Base-by-base conservation (phyloP, 2,888 invertebrate genomes). In the Aphodius granarius region DNA sequence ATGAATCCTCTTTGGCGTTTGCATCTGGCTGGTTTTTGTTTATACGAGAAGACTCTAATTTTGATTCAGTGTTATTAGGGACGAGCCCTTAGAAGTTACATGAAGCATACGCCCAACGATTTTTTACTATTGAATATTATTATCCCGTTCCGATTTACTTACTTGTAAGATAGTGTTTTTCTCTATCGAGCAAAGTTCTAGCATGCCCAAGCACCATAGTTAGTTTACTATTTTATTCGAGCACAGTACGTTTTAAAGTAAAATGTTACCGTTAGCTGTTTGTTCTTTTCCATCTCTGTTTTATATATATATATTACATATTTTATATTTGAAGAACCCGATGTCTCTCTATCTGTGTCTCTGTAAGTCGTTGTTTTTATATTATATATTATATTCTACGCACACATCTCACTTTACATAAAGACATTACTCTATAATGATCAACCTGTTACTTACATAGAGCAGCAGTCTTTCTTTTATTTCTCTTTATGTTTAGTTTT, bases 1-100 rank as follows among this genome's bases (percentile, higher is more conserved):
- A 86, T 86, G 86, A 80, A 78, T 83, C 84, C 84, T 85, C 85
- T 84, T 86, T 87, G 85, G 86, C 86, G 84, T 86, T 82, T 86
- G 87, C 87, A 87, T 87, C 82, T 86, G 86, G 86, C 86, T 86
- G 86, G 83, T 86, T 83, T 83, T 74, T 86, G 85, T 87, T 85
- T 85, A 83, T 82, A 78, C 71, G 68, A 78, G 78, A 77, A 78
- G 72, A 78, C 80, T 79, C 79, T 81, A 72, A 73, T 78, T n/a
- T 80, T 76, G 43, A 43, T 43, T 78, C 43, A 71, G 63, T 72
- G 63, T 63, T 74, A 63, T 66, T 74, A 66, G 66, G 63, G 70
- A 70, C 75, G 68, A 73, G 64, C 73, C 62, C 15, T 73, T 73
- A 66, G 75, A 64, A 68, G 17, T 21, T 72, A 62, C 63, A 75